Base-by-base conservation (phyloP, 2,113 vertebrate species). In the Scomber japonicus region DNA sequence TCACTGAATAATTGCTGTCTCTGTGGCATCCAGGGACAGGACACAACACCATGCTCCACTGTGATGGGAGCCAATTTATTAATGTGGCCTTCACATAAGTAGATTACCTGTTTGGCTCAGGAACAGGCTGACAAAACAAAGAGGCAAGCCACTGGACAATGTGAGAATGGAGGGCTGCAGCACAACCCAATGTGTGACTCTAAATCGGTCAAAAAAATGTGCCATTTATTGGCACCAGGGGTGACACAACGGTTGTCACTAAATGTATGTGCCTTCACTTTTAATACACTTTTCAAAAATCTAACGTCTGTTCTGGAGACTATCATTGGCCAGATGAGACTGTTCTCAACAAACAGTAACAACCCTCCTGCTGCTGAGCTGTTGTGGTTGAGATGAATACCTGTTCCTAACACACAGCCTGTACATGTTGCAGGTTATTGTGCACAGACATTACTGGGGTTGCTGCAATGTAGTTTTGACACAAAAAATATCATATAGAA, bases 61-160 rank as follows among this genome's bases (percentile, higher is more conserved):
- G 12, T 48, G 63, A 73, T 64, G 44, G 60, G 74, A 76, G 72
- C 54, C 62, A 70, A 67, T 84, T 88, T 73, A 86, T 78, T 78
- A 80, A 78, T 71, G 60, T 63, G 70, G 55, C 71, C 79, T 57
- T 71, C 59, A 71, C 17, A 46, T 73, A 69, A 84, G 64, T 59
- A 68, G 54, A 84, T 78, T 74, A 81, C 54, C 40, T 68, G 44
- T 46, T 72, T 60, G 83, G 74, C 62, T 70, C 31, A 1, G 69
- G 31, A 72, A 51, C 21, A 15, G 66, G n/a, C 15, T 21, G 50
- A 67, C 49, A 68, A 48, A 81, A 70, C 21, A 71, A 40, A 74
- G 19, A 64, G 44, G 50, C 65, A 54, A 69, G 14, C 59, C 44
- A 21, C 66, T 35, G 17, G 61, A 73, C 35, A 59, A 51, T 40